phyloP scores from a whole-genome alignment of 2,888 invertebrate species.

The Venusia cambrica region DNA sequence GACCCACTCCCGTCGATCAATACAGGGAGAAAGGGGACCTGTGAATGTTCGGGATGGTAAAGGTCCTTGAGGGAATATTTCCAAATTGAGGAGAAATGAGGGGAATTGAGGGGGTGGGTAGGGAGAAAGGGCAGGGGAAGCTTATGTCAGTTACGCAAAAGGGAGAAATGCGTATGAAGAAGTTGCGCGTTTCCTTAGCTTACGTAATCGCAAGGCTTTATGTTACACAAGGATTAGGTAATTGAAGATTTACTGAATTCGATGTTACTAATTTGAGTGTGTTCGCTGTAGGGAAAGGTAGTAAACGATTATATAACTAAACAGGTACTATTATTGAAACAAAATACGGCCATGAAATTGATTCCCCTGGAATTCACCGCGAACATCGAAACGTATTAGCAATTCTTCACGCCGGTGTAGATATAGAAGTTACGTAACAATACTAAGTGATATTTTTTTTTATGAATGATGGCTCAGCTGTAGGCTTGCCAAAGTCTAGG shows the following conservation, averaged over 20 bases:
- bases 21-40: conserved; percentile 33
- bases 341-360: conserved; percentile 8
- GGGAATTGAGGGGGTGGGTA: not conserved
- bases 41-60: conserved; percentile 9
- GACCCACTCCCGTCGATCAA: conserved; percentile 52
- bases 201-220: conserved; percentile 8
- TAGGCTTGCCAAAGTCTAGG: too few species aligned
- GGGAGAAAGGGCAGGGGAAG: not conserved
- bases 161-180: conserved; percentile 5
- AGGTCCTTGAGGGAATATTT: conserved; percentile 3
- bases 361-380: conserved; percentile 8
- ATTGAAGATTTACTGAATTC: conserved; percentile 2
- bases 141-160: too few species aligned
- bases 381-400: conserved; percentile 1
- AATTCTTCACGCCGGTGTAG: conserved; percentile 7
- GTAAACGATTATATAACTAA: too few species aligned
- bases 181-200: conserved; percentile 9
- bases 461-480: too few species aligned
- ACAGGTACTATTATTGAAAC: too few species aligned
- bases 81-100: not conserved
- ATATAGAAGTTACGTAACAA: too few species aligned
- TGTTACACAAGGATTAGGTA: conserved; percentile 1
- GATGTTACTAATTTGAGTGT: too few species aligned
- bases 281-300: too few species aligned
- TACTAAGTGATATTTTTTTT: too few species aligned